Evolutionary conservation across 2,888 invertebrate species (phyloP), one percentile per base, ranked within the genome.

Genomic region (Seira musarum): DNA sequence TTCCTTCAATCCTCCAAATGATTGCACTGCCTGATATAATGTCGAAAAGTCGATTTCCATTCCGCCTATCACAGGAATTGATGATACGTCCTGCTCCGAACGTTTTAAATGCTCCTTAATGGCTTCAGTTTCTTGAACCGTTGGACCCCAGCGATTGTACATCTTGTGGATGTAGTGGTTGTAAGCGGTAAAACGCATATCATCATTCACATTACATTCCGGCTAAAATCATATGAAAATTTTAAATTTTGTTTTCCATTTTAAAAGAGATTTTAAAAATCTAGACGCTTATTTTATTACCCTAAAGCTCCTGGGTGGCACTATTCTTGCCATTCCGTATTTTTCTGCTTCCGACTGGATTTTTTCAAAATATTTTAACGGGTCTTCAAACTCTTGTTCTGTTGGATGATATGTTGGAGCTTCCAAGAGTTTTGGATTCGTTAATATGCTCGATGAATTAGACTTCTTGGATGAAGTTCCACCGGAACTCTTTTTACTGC

Each of bases 121-220:
- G 6, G 95, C 95, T 88, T 94, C 93, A 88, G 96, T 90, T 88
- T 96, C 95, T 85, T 94, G 93, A 0, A 95, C 93, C 86, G 94
- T 95, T 0, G 95, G 94, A 0, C 97, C 97, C 96, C 96, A 97
- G 40, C 97, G 92, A 86, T 93, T 92, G 86, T 94, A 91, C 92
- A 97, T 93, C 83, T 95, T 94, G 87, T 96, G 94, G 0, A 97
- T 93, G 87, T 96, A 96, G 88, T 98, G 98, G 89, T 96, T 95
- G 83, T 94, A 94, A 0, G 95, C 95, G 0, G 93, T 94, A 87
- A 98, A 97, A 2, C 95, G 90, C 91, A 95, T 93, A 81, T 95
- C 94, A 83, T 97, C 96, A 13, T 93, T 92, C 0, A 96, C 92
- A 85, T 93, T 92, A 87, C 96, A 96, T 83, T 95, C 94, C 1